These are phyloP conservation scores for Alentia gelatinosa DNA, from an alignment of 2,888 invertebrate genomes.

Conservation along the genomic window DNA sequence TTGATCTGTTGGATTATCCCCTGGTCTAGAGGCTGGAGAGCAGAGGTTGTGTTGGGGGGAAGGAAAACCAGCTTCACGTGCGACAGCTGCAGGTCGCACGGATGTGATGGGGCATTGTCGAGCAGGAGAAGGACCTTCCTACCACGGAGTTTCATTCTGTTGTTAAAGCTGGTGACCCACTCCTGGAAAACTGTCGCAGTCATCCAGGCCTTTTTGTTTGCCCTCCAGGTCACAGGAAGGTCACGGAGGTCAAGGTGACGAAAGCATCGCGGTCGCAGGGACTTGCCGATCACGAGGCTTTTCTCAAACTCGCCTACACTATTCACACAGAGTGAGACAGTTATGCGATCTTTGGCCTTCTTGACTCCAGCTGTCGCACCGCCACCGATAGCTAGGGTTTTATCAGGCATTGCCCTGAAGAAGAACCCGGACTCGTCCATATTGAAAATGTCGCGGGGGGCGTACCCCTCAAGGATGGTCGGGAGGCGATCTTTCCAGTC, in stretches of 20 bases:
- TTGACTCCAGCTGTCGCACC: background rate
- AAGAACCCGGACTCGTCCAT: background rate
- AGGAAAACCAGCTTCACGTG: background rate
- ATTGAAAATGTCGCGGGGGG: conserved; percentile 2
- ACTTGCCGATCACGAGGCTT: conserved; percentile 21
- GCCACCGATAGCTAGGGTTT: background rate
- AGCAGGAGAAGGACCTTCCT: background rate
- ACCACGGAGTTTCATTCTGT: background rate
- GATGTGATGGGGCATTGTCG: conserved; percentile 9
- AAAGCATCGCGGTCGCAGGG: background rate
- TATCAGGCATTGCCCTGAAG: background rate
- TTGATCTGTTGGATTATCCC: background rate
- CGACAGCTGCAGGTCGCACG: background rate
- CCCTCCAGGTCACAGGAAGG: background rate
- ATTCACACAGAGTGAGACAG: background rate
- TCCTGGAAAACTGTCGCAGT: background rate
- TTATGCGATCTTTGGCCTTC: background rate
- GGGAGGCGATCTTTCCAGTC: background rate
- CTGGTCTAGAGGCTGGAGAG: conserved; percentile 24
- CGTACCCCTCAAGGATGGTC: background rate
- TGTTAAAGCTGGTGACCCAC: background rate
- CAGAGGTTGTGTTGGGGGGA: conserved; percentile 7
- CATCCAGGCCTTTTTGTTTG: conserved; percentile 41
- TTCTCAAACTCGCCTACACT: conserved; percentile 20
- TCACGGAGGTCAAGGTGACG: background rate